A percentile compares a stretch with the other conserved stretches of the same genome.
These are phyloP conservation scores for Altica lythri DNA, from an alignment of 2,888 invertebrate species.

Conservation along the genomic window DNA sequence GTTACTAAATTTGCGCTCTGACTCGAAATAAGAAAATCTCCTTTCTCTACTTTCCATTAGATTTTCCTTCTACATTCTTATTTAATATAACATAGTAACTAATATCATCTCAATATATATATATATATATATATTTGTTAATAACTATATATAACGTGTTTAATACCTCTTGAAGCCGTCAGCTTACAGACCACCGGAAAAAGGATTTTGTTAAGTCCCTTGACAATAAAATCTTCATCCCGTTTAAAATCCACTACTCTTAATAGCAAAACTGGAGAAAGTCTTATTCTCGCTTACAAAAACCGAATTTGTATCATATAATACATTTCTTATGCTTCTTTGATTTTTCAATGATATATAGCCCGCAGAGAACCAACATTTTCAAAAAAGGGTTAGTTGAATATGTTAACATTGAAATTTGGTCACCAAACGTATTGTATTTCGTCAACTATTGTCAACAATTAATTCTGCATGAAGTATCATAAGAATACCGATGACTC, in stretches of 20 bases:
- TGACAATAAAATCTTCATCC: constrained; percentile 13
- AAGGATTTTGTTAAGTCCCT: constrained; percentile 15
- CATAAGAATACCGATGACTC: constrained; percentile 29
- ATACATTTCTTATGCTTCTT: constrained; percentile 19
- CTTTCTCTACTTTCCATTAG: too few relatives aligned
- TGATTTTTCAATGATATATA: constrained; percentile 13
- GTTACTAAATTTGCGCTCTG: too few relatives aligned
- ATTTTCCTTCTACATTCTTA: too few relatives aligned
- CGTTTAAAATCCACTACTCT: not conserved
- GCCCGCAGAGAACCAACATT: constrained; percentile 1
- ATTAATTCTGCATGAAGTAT: constrained; percentile 24
- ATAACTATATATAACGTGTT: too few relatives aligned
- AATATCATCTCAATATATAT: too few relatives aligned
- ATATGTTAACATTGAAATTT: constrained; percentile 16
- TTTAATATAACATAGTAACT: too few relatives aligned
- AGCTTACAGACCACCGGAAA: constrained; percentile 16
- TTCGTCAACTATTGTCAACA: constrained; percentile 13
- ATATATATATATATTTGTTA: too few relatives aligned
- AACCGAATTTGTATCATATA: constrained; percentile 11
- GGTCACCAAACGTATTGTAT: constrained; percentile 19
- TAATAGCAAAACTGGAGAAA: constrained; percentile 1
- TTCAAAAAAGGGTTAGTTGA: constrained; percentile 3
- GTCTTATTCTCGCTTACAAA: constrained; percentile 4
- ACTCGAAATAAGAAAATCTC: too few relatives aligned
- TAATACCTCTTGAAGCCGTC: constrained; percentile 10